Conservation (phyloP, 2,888 invertebrate species). For the Glomeris marginata region DNA sequence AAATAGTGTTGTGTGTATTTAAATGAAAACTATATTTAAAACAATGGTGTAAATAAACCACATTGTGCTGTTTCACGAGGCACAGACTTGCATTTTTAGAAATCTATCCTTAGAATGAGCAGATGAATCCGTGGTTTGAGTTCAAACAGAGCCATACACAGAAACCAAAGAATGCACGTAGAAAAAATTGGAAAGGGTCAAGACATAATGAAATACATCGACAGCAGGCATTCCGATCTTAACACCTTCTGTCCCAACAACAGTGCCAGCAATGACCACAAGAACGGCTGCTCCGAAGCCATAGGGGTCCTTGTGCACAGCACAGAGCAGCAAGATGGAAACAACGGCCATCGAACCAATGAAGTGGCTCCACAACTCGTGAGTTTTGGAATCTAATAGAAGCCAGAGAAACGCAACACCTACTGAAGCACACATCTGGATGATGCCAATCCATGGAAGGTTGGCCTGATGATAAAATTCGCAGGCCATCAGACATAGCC, state of each 20-base stretch:
- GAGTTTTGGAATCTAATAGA: conserved; percentile 5
- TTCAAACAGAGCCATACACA: background rate
- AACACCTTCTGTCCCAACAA: conserved; percentile 10
- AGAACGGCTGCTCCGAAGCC: conserved; percentile 9
- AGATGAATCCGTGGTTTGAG: background rate
- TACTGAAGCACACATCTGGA: conserved; percentile 7
- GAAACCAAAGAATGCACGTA: background rate
- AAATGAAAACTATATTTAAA: no score
- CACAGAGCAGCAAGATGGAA: conserved; percentile 11
- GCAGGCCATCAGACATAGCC: conserved; percentile 11
- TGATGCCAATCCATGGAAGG: conserved; percentile 7
- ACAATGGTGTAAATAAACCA: no score
- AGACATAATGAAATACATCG: conserved; percentile 13
- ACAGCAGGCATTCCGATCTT: conserved; percentile 13
- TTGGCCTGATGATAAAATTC: conserved; percentile 10
- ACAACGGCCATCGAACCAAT: conserved; percentile 9
- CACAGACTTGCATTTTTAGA: background rate
- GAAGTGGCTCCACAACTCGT: conserved; percentile 8
- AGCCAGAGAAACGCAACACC: conserved; percentile 8
- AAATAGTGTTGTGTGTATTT: no score
- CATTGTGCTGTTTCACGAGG: background rate
- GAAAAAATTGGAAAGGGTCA: conserved; percentile 4
- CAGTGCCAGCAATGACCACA: conserved; percentile 10
- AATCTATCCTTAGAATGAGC: background rate
- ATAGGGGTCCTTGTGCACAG: conserved; percentile 4